These are phyloP conservation scores for Agonopterix arenella DNA, from an alignment of 2,888 invertebrate species.

Conservation along the genomic window DNA sequence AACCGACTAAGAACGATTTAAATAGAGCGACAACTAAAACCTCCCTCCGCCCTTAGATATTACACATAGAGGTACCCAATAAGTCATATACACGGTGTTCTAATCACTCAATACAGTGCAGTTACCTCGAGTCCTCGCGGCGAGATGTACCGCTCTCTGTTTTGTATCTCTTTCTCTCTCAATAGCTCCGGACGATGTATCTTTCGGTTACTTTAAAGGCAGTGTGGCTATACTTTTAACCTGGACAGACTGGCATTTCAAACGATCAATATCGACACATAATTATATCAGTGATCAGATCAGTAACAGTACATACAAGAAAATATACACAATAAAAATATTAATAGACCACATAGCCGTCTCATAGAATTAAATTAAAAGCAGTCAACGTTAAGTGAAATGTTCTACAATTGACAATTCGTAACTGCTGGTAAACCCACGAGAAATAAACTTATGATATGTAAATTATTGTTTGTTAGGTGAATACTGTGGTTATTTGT, in stretches of 20 bases:
- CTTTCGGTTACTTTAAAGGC: slow-evolving; percentile 53
- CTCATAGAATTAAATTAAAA: slow-evolving; percentile 11
- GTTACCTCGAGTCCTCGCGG: slow-evolving; percentile 67
- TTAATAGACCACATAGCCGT: slow-evolving; percentile 59
- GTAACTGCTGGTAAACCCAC: slow-evolving; percentile 27
- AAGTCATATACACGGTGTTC: slow-evolving; percentile 17
- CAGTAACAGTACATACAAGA: slow-evolving; percentile 8
- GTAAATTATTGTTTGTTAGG: slow-evolving; percentile 3
- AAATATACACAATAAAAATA: slow-evolving; percentile 20
- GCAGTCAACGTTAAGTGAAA: slow-evolving; percentile 11
- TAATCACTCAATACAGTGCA: slow-evolving; percentile 60
- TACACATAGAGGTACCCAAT: slow-evolving; percentile 24
- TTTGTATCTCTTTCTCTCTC: slow-evolving; percentile 36
- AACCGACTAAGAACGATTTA: slow-evolving; percentile 1
- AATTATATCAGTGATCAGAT: slow-evolving; percentile 15
- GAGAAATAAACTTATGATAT: slow-evolving; percentile 46
- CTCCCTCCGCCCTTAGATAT: slow-evolving; percentile 11
- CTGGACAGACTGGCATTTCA: slow-evolving; percentile 69
- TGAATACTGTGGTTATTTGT: too few relatives aligned
- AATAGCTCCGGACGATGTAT: slow-evolving; percentile 49
- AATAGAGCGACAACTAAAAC: neutral
- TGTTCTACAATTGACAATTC: slow-evolving; percentile 7
- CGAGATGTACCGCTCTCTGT: slow-evolving; percentile 36
- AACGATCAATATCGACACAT: slow-evolving; percentile 50
- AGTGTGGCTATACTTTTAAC: slow-evolving; percentile 67